Evolutionary conservation across 1,140 invertebrate species (phyloP).

Genomic region (Amyelois transitella): DNA sequence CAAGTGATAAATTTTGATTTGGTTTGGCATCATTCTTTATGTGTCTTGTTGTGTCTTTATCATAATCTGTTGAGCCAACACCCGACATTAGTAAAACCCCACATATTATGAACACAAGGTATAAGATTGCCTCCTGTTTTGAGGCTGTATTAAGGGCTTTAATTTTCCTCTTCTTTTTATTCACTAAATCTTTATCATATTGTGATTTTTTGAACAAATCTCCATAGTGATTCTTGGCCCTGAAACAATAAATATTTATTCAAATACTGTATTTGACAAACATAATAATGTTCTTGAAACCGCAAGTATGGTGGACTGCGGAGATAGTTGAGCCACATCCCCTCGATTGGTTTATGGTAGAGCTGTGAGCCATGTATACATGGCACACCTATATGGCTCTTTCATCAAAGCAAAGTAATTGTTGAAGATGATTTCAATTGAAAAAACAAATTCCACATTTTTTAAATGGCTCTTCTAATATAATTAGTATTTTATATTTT

Average conservation of each 20-base stretch:
- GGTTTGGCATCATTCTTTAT: conserved; percentile 3
- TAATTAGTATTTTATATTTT: no score
- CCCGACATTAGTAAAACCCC: conserved; percentile 27
- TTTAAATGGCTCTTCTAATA: no score
- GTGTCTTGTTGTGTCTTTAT: conserved; percentile 20
- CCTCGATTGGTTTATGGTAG: no score
- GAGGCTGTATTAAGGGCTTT: conserved; percentile 9
- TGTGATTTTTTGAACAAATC: conserved; percentile 40
- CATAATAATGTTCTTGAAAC: no score
- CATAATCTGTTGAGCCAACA: conserved; percentile 42
- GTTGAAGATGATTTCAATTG: no score
- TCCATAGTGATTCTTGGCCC: conserved; percentile 57
- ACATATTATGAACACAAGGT: conserved; percentile 26
- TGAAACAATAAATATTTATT: conserved; percentile 27
- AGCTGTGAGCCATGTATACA: no score
- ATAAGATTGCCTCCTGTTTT: conserved; percentile 38
- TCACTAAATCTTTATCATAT: conserved; percentile 38
- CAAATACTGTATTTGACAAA: conserved; percentile 36
- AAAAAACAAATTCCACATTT: no score
- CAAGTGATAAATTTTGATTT: no score
- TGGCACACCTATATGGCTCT: no score
- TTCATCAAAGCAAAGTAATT: no score
- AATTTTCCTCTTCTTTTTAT: conserved; percentile 25
- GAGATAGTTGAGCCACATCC: no score
- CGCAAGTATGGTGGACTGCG: no score